These are phyloP conservation scores for Lagodon rhomboides DNA, from an alignment of 2,797 vertebrate genomes.

Conservation along the genomic window DNA sequence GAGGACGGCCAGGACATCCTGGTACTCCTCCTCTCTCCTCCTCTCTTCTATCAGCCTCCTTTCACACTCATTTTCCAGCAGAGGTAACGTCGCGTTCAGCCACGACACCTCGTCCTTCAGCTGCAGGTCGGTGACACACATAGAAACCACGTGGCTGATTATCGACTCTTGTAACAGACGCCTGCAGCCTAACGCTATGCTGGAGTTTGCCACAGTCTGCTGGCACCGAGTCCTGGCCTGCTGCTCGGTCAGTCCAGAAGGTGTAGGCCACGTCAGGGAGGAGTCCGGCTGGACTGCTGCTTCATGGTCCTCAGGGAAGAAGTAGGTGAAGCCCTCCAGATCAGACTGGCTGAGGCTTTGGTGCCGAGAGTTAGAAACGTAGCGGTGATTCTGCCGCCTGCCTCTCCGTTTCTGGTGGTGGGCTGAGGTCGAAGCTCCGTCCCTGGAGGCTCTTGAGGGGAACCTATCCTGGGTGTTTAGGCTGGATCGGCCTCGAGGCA, in stretches of 20 bases:
- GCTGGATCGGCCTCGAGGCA: constrained; percentile 35
- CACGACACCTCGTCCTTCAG: constrained; percentile 90
- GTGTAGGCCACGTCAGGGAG: constrained; percentile 87
- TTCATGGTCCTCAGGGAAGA: constrained; percentile 91
- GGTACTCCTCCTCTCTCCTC: constrained; percentile 66
- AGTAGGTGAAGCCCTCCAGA: constrained; percentile 86
- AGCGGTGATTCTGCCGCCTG: constrained; percentile 78
- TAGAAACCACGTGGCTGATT: constrained; percentile 70
- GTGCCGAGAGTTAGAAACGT: constrained; percentile 71
- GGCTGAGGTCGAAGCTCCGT: constrained; percentile 32
- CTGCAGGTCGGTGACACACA: constrained; percentile 90
- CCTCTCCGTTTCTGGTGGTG: constrained; percentile 46
- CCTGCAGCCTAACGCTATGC: constrained; percentile 83
- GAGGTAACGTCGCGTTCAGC: constrained; percentile 85
- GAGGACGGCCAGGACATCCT: constrained; percentile 77
- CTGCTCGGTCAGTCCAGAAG: constrained; percentile 84
- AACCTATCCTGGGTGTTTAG: constrained; percentile 43
- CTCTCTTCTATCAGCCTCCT: constrained; percentile 86
- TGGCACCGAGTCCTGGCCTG: constrained; percentile 80
- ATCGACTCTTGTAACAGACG: constrained; percentile 78
- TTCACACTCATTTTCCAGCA: constrained; percentile 94
- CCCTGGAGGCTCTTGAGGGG: constrained; percentile 32
- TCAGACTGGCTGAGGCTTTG: constrained; percentile 85
- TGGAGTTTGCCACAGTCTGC: constrained; percentile 86
- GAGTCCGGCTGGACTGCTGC: constrained; percentile 60